phyloP scores from a whole-genome alignment of 2,113 vertebrate species.

The Argyrosomus japonicus region DNA sequence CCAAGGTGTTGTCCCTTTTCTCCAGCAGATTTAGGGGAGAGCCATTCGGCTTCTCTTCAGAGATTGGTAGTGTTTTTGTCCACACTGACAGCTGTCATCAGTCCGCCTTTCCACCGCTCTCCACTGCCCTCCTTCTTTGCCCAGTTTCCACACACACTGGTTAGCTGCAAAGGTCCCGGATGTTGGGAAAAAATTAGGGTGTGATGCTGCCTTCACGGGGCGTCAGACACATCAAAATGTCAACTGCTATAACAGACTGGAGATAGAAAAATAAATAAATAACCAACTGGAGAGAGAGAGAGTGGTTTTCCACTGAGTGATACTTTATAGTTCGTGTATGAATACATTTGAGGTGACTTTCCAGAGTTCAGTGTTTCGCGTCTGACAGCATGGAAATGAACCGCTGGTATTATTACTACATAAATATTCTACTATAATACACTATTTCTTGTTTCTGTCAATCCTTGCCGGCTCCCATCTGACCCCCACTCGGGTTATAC shows the following conservation, averaged over 20 bases:
- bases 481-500: neutral
- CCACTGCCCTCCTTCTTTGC: slow-evolving; percentile 52
- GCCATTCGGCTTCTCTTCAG: slow-evolving; percentile 61
- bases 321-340: neutral
- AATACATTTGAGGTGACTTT: neutral
- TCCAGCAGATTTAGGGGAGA: slow-evolving; percentile 37
- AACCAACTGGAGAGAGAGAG: no score
- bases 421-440: neutral
- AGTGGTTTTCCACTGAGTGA: slow-evolving; percentile 14
- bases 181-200: slow-evolving; percentile 70
- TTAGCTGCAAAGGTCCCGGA: slow-evolving; percentile 69
- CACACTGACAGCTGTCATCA: slow-evolving; percentile 83
- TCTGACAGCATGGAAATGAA: slow-evolving; percentile 37
- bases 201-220: slow-evolving; percentile 68
- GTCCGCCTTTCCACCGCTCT: slow-evolving; percentile 63
- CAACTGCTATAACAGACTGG: neutral
- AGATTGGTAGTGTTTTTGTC: slow-evolving; percentile 69
- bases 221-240: slow-evolving; percentile 1
- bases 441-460: no score
- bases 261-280: neutral
- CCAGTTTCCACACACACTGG: slow-evolving; percentile 65
- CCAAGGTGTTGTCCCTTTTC: slow-evolving; percentile 29
- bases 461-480: neutral
- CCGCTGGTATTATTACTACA: neutral
- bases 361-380: neutral